phyloP scores from a whole-genome alignment of 2,797 vertebrate genomes.

The Amniataba percoides region DNA sequence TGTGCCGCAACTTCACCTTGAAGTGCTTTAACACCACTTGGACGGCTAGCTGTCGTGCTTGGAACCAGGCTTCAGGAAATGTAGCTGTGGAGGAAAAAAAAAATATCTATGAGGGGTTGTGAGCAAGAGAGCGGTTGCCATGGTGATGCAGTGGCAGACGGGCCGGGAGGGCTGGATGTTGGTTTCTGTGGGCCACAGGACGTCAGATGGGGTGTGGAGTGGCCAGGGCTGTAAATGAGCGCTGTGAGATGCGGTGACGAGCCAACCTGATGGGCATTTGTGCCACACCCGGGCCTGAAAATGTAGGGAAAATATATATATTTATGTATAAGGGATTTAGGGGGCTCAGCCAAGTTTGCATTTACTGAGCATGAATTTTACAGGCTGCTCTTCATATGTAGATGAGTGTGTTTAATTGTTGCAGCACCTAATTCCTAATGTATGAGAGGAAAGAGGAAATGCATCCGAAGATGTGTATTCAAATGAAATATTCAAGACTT shows the following conservation, averaged over 20 bases:
- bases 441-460: slow-evolving; percentile 71
- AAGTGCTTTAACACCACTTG: slow-evolving; percentile 51
- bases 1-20: slow-evolving; percentile 47
- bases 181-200: slow-evolving; percentile 67
- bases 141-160: slow-evolving; percentile 71
- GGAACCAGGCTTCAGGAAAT: slow-evolving; percentile 62
- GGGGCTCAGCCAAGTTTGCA: slow-evolving; percentile 13
- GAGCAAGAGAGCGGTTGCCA: slow-evolving; percentile 76
- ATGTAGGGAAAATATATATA: slow-evolving; percentile 19
- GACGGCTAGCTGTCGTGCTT: slow-evolving; percentile 60
- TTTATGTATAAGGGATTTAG: not conserved
- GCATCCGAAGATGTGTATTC: slow-evolving; percentile 73
- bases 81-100: slow-evolving; percentile 38
- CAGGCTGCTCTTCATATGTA: slow-evolving; percentile 72
- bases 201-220: slow-evolving; percentile 48
- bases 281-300: slow-evolving; percentile 10
- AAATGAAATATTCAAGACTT: slow-evolving; percentile 82
- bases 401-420: slow-evolving; percentile 78
- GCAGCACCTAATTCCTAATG: slow-evolving; percentile 71
- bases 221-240: slow-evolving; percentile 53
- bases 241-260: slow-evolving; percentile 47
- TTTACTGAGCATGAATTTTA: slow-evolving; percentile 41
- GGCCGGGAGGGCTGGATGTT: slow-evolving; percentile 62
- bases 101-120: slow-evolving; percentile 51
- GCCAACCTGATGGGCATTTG: slow-evolving; percentile 37